phyloP scores from a whole-genome alignment of 2,888 invertebrate species.

The Pseudococcus jackbeardsleyi region DNA sequence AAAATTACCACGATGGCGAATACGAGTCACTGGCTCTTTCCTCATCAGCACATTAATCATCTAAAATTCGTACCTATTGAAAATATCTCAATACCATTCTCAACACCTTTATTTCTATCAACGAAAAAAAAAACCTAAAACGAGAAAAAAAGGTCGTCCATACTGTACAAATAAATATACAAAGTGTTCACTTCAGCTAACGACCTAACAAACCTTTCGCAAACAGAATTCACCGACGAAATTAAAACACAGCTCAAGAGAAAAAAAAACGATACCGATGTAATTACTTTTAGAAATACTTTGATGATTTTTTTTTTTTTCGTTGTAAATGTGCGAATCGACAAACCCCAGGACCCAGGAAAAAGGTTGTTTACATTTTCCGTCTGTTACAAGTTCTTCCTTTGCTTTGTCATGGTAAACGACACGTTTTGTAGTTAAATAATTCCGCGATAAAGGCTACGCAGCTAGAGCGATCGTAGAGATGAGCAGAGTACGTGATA shows the following conservation, averaged over 20 bases:
- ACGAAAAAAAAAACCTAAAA: not conserved
- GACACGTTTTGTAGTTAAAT: not conserved
- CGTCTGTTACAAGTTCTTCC: conserved; percentile 8
- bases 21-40: not conserved
- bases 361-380: conserved; percentile 48
- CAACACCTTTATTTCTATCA: not conserved
- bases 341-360: conserved; percentile 43
- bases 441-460: conserved; percentile 6
- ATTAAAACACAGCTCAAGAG: not conserved
- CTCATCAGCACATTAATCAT: not conserved
- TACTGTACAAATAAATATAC: not conserved
- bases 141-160: not conserved
- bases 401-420: conserved; percentile 37
- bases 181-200: conserved; percentile 14
- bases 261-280: not conserved
- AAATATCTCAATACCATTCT: not conserved
- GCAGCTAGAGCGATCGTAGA: not conserved
- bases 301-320: conserved; percentile 50
- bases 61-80: not conserved
- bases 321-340: conserved; percentile 22
- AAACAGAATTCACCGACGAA: conserved; percentile 37
- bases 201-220: conserved; percentile 29
- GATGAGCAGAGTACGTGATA: not conserved
- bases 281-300: conserved; percentile 47
- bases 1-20: no score